Evolutionary conservation across 1,140 invertebrate genomes (phyloP), one percentile per base, ranked within the genome.

Genomic region (Venturia canescens): DNA sequence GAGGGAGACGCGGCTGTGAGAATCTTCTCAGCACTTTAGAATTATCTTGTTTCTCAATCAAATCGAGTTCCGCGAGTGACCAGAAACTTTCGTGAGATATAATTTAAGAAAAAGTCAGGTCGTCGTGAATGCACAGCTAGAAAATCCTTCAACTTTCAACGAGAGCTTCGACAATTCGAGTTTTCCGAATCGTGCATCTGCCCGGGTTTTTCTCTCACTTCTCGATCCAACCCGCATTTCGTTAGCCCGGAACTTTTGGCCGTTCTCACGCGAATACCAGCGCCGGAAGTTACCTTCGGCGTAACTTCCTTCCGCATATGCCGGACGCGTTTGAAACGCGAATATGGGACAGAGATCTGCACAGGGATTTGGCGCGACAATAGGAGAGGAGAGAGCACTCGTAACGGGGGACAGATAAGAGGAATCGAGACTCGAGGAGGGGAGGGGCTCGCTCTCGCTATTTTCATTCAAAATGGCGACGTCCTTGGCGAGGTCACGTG

Each of bases 401-500:
- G n/a, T 26, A 26, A 50, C 27, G n/a, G 27, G 31, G 29, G 7
- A 6, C 71, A 50, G 71, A 50, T 74, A 31, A 13, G 23, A 21
- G 57, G 60, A 31, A 18, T 16, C 27, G n/a, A n/a, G n/a, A n/a
- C n/a, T n/a, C n/a, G n/a, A n/a, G n/a, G 21, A 26, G 57, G 21
- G 57, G 60, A n/a, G 57, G 18, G 4, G 29, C 66, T n/a, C 11
- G 66, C 29, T 69, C 31, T 77, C 18, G 29, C 75, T 77, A 77
- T 66, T 77, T 85, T 84, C 81, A 86, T 83, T 84, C 82, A 86
- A 88, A 87, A 87, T 88, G 88, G 87, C 86, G 83, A 85, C 88
- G 89, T 89, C 90, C 89, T 91, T 90, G 90, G 44, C 18, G 87
- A 88, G 88, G 88, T 89, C 89, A 91, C 90, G 89, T 90, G 88